Base-by-base conservation (phyloP, 1,140 invertebrate genomes). In the Aethina tumida region DNA sequence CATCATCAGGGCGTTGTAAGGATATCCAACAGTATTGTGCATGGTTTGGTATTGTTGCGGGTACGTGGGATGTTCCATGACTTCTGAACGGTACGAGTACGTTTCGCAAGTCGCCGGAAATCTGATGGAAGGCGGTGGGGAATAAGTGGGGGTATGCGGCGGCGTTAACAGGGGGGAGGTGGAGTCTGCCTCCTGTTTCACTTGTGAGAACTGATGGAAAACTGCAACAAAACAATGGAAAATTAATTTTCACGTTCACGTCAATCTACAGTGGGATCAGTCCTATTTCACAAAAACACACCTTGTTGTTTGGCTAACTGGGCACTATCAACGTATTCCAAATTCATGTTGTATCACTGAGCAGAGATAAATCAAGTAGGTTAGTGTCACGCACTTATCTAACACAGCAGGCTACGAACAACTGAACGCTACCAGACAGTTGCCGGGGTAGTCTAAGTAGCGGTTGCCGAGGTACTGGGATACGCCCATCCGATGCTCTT, bases 101-200 rank as follows among this genome's bases (percentile, higher is more conserved):
- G 58, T 35, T 56, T 55, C 34, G 60, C 61, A 44, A 56, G 57
- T 26, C 59, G 52, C 19, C 56, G 59, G 54, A 59, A 38, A 57
- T 60, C 54, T 60, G 35, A 58, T 63, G 62, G 58, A 63, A 52
- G 64, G 39, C 51, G 32, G 47, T 36, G 27, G 32, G 19, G 58
- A 53, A 47, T 77, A 77, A 8, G 79, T 79, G 21, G 79, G 79
- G 34, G 79, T 81, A 27, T 77, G 75, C 4, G 80, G 80, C 13
- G 80, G 79, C 28, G 80, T 83, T 34, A 81, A 60, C 45, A 77
- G 63, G 5, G 75, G 71, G 10, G 75, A 76, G 19, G 67, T 58
- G 9, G 42, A 43, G 35, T 73, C 73, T 34, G 73, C 66, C 20
- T 79, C 75, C 45, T 74, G 65, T 55, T 77, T 77, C 19, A 77